Base-by-base conservation (phyloP, 2,113 vertebrate genomes). In the Grantiella picta region DNA sequence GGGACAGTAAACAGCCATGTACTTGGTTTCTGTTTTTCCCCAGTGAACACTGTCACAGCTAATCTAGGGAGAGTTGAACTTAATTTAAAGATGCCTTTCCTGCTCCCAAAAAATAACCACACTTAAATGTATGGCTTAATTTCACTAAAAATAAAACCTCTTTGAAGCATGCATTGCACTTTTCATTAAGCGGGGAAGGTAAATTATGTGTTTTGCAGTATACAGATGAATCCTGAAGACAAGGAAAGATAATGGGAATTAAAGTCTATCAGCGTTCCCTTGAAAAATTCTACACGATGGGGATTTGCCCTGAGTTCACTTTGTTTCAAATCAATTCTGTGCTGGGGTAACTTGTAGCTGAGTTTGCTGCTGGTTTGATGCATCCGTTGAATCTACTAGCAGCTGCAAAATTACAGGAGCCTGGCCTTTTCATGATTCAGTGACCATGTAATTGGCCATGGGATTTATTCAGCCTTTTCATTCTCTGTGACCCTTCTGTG, bases 401-500 rank as follows among this genome's bases (percentile, higher is more conserved):
- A 97, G 91, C 91, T 94, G 95, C 93, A 94, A 95, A 97, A 98
- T 97, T 97, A 92, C 86, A 89, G 94, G 89, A 92, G 81, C 91
- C 59, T 49, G 88, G 94, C 79, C 94, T 96, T 96, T 96, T 97
- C 90, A 90, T 95, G 96, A 96, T 71, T 97, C 95, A 97, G 86
- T 96, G 94, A 96, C 96, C 96, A 97, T 96, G 95, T 95, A 96
- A 97, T 97, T 97, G 91, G 94, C 93, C 92, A 88, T 95, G 84
- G 94, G 90, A 95, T 96, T 96, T 96, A 97, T 96, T 96, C 96
- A 94, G 69, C 61, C 92, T 89, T 97, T 97, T 96, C 94, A 95
- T 96, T 94, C 84, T 96, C 5, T 50, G 72, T 95, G 92, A 97
- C 91, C 82, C 86, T 63, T 94, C 40, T 16, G 10, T 76, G 38